phyloP scores from a whole-genome alignment of 1,140 invertebrate genomes.

The Apis dorsata region DNA sequence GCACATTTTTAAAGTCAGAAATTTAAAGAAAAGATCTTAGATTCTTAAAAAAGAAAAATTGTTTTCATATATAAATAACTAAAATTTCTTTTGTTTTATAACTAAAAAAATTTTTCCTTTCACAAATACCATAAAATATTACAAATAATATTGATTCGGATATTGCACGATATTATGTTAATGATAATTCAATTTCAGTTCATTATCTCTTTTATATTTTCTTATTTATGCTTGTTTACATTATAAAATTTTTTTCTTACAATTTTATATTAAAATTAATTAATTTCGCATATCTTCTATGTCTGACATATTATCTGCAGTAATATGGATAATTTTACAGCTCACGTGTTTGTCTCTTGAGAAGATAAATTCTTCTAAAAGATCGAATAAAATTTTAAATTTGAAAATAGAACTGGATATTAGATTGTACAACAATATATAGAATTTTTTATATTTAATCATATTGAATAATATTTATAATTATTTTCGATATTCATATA shows the following conservation, averaged over 20 bases:
- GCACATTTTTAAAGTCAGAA: neutral
- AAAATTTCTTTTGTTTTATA: too few relatives aligned
- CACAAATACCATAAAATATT: neutral
- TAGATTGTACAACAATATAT: neutral
- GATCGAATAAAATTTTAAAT: neutral
- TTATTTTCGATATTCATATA: neutral
- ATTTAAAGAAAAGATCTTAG: neutral
- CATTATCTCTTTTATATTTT: neutral
- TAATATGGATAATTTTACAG: neutral
- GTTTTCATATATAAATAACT: too few relatives aligned
- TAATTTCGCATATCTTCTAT: neutral
- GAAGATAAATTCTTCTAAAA: neutral
- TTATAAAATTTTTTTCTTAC: neutral
- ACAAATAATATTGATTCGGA: neutral
- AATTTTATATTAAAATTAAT: conserved; percentile 6
- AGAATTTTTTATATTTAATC: neutral
- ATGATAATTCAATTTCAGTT: neutral
- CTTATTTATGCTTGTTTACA: neutral
- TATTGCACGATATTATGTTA: neutral
- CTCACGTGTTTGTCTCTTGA: neutral
- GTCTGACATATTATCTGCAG: conserved; percentile 4
- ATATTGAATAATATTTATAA: conserved; percentile 2
- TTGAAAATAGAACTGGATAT: neutral
- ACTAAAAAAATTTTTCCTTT: too few relatives aligned
- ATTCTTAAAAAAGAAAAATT: too few relatives aligned